Evolutionary conservation across 92 coral and sea anemone species (phyloP), one percentile per base, ranked within the genome.

Genomic region (Desmophyllum pertusum): DNA sequence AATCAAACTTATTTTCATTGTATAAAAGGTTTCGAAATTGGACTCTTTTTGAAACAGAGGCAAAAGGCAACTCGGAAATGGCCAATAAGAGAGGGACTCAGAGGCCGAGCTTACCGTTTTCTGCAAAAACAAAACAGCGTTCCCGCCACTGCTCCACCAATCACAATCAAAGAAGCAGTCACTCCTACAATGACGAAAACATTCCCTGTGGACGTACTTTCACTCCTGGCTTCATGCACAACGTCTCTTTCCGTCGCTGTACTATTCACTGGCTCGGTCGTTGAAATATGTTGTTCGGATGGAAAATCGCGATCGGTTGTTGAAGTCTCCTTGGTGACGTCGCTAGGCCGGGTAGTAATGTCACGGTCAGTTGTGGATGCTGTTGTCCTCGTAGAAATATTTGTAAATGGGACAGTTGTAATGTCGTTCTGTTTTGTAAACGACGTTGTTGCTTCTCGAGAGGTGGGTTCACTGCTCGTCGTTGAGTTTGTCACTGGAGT

Each of bases 91-190:
- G 29, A n/a, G 63, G 30, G 31, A 57, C 30, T 23, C 17, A 71
- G 23, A 71, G 1, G n/a, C 21, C 42, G 51, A 25, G n/a, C 78
- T 39, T 11, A 81, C 85, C 85, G 78, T 73, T 82, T 81, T 57
- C 38, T 55, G 33, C 57, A 62, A 41, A 71, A 82, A n/a, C 79
- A 82, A 71, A 72, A 36, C 46, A 43, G 43, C 14, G 45, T 23
- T 59, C 21, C 79, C 33, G 42, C 59, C 21, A 42, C 43, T 3
- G 70, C 30, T 10, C 55, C 70, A 42, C 67, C 43, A 30, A 72
- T 40, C 70, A 82, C 70, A 41, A 38, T 29, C 78, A 82, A 71
- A 17, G 72, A 70, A 40, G 77, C 86, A 14, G 21, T 48, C 35
- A 70, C 78, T 6, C 70, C 79, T 29, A 73, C 79, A 39, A 82